Base-by-base conservation (phyloP, 2,113 vertebrate species). In the Parotia lawesii region DNA sequence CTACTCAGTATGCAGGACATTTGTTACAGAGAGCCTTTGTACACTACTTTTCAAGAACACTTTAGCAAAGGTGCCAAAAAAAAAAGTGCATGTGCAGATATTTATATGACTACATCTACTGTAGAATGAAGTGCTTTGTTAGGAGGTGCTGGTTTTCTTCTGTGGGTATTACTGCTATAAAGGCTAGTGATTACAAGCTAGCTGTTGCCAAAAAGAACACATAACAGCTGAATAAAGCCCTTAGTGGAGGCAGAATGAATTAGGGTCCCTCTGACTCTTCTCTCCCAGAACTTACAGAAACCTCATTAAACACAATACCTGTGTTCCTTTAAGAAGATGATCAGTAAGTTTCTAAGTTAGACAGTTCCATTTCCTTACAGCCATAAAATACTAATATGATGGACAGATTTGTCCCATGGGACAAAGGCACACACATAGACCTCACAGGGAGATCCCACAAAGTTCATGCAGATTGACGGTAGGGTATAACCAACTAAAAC, bases 1-100 rank as follows among this genome's bases (percentile, higher is more conserved):
- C 3, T 53, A 10, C 12, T 54, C 21, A 7, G 29, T 4, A 45
- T 11, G 10, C 12, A 53, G 37, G 22, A 42, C 17, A 40, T 5
- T 12, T 22, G 9, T 28, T 67, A 60, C 3, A 56, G 21, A 44
- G 33, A 81, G 35, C 29, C 19, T 40, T 44, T 7, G 3, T 3
- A 25, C 10, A 4, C 4, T 17, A 56, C 12, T 37, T 75, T 77
- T 33, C 13, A 62, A 0, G 0, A 71, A 27, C 31, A 40, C 21
- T 66, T 57, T 14, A 28, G 10, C 31, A 64, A 47, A 76, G 19
- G 4, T 35, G 35, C 18, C 22, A 56, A 67, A 73, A 58, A 35
- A 53, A 15, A 22, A 37, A 5, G 16, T 11, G 7, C 5, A 38
- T 0, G 2, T 11, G 8, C 35, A 86, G 6, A 21, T 40, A 56